phyloP scores from a whole-genome alignment of 2,113 vertebrate species.

The Sinocyclocheilus anophthalmus region DNA sequence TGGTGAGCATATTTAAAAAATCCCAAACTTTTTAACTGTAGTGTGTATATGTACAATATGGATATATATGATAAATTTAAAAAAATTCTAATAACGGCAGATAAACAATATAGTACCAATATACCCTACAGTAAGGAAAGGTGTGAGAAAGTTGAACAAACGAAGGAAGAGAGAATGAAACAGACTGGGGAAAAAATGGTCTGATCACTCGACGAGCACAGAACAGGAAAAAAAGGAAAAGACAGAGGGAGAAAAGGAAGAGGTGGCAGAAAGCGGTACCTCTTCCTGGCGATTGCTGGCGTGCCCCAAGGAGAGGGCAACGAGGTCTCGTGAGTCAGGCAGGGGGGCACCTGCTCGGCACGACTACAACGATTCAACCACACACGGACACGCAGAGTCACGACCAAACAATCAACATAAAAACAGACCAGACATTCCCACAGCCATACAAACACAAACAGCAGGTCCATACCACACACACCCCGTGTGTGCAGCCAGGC shows the following conservation, averaged over 20 bases:
- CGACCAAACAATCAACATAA: constrained; percentile 53
- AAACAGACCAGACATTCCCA: constrained; percentile 19
- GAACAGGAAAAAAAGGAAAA: constrained; percentile 14
- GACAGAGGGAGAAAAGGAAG: background rate
- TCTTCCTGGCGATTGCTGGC: constrained; percentile 97
- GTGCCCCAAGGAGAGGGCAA: constrained; percentile 99
- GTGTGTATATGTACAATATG: no score
- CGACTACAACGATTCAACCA: constrained; percentile 84
- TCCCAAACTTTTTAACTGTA: no score
- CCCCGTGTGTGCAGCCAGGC: constrained; percentile 64
- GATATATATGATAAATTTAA: no score
- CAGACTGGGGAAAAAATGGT: background rate
- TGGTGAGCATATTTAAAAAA: no score
- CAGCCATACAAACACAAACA: constrained; percentile 36
- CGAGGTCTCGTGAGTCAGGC: constrained; percentile 98
- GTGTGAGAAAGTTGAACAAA: background rate
- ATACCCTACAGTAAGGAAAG: background rate
- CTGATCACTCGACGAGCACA: background rate
- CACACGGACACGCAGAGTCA: constrained; percentile 52
- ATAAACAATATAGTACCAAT: no score
- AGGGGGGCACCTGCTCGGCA: constrained; percentile 97
- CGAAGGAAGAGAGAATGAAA: background rate
- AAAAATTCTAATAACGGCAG: no score
- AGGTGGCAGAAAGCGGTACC: constrained; percentile 81
- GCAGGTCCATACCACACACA: constrained; percentile 38